phyloP scores from a whole-genome alignment of 2,113 vertebrate species.

The Eublepharis macularius region DNA sequence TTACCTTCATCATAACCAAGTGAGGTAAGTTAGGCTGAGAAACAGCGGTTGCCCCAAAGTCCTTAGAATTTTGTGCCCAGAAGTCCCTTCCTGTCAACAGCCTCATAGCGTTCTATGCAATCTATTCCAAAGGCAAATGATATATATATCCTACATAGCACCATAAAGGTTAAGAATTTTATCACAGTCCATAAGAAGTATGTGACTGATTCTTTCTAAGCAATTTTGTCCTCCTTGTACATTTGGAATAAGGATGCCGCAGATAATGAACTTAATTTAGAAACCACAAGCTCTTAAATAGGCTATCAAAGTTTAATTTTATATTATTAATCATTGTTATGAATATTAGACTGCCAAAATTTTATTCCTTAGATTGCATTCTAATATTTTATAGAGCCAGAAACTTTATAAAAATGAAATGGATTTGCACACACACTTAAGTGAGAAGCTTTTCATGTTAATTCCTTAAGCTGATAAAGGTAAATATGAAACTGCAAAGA shows the following conservation, averaged over 20 bases:
- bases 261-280: neutral
- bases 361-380: neutral
- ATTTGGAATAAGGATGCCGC: neutral
- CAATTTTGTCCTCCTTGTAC: neutral
- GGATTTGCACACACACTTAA: neutral
- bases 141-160: neutral
- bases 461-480: neutral
- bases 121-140: neutral
- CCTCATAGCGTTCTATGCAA: neutral
- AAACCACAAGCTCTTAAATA: neutral
- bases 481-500: neutral
- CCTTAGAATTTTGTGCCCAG: too few relatives aligned
- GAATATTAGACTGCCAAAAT: constrained; percentile 1
- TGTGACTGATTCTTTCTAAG: neutral
- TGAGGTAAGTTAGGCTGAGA: too few relatives aligned
- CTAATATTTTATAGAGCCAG: neutral
- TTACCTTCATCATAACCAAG: too few relatives aligned
- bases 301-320: neutral
- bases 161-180: neutral
- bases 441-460: neutral
- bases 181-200: neutral
- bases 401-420: neutral
- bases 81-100: neutral
- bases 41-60: too few relatives aligned
- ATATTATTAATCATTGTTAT: neutral